Conservation (phyloP, 2,113 vertebrate genomes). For the Morone saxatilis region DNA sequence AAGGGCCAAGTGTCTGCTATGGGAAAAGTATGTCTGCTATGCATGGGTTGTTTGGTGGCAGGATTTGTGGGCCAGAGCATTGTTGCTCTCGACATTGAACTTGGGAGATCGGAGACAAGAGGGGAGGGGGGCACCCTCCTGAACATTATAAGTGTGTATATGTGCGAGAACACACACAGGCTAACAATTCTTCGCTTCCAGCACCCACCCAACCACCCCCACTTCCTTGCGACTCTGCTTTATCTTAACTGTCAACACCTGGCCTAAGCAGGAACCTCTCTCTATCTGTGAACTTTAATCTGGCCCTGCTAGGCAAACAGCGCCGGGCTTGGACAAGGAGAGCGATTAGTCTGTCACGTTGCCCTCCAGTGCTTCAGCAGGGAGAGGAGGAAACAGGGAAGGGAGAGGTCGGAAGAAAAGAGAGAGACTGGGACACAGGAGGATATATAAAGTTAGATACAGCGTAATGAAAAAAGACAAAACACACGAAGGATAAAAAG, state of each 20-base stretch:
- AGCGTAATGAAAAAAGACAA: slow-evolving; percentile 14
- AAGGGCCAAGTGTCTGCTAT: slow-evolving; percentile 68
- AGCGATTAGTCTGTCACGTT: slow-evolving; percentile 75
- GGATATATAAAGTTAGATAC: slow-evolving; percentile 48
- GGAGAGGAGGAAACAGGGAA: slow-evolving; percentile 44
- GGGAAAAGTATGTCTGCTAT: slow-evolving; percentile 81
- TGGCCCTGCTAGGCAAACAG: slow-evolving; percentile 84
- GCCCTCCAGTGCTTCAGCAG: slow-evolving; percentile 68
- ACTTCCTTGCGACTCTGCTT: slow-evolving; percentile 80
- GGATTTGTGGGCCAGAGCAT: slow-evolving; percentile 78
- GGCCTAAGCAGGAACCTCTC: slow-evolving; percentile 82
- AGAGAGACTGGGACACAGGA: slow-evolving; percentile 23
- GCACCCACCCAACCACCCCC: slow-evolving; percentile 66
- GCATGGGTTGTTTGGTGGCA: slow-evolving; percentile 74
- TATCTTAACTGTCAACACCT: slow-evolving; percentile 87
- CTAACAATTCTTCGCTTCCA: slow-evolving; percentile 59
- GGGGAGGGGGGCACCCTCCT: slow-evolving; percentile 29
- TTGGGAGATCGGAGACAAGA: slow-evolving; percentile 69
- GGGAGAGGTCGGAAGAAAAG: slow-evolving; percentile 40
- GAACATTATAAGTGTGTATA: slow-evolving; percentile 64
- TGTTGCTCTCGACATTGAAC: slow-evolving; percentile 84
- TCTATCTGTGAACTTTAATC: slow-evolving; percentile 85
- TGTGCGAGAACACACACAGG: slow-evolving; percentile 66
- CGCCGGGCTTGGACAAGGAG: slow-evolving; percentile 72
- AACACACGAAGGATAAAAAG: slow-evolving; percentile 9